These are phyloP conservation scores for Oeneis ivallda DNA, from an alignment of 2,888 invertebrate genomes.

Conservation along the genomic window DNA sequence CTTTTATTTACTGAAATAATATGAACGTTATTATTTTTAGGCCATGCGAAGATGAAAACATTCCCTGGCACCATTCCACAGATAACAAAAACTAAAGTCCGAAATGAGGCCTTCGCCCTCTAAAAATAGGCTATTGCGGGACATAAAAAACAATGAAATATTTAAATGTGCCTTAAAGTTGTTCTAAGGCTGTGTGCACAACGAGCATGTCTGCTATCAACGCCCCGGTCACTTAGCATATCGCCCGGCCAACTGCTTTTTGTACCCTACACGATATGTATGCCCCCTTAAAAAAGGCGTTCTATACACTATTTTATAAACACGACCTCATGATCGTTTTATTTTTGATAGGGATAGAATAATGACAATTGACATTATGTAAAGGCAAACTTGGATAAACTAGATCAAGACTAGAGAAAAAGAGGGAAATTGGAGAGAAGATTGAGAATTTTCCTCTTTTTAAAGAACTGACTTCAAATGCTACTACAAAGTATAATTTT, in stretches of 20 bases:
- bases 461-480: too few species aligned
- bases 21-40: conserved; percentile 23
- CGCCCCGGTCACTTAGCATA: conserved; percentile 74
- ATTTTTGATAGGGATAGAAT: too few species aligned
- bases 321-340: not conserved
- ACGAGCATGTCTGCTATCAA: conserved; percentile 67
- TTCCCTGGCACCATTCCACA: conserved; percentile 33
- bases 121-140: conserved; percentile 40
- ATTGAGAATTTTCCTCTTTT: too few species aligned
- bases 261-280: conserved; percentile 62
- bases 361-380: too few species aligned
- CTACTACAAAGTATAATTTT: too few species aligned
- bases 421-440: too few species aligned
- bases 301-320: conserved; percentile 44
- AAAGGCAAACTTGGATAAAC: too few species aligned
- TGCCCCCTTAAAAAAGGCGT: conserved; percentile 48
- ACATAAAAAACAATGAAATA: conserved; percentile 42
- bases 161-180: conserved; percentile 45
- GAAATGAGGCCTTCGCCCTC: conserved; percentile 40
- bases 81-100: conserved; percentile 35
- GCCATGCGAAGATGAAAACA: conserved; percentile 29
- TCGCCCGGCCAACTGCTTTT: conserved; percentile 66
- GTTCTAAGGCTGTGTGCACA: conserved; percentile 48
- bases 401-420: too few species aligned
- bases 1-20: conserved; percentile 6